Evolutionary conservation across 1,140 invertebrate genomes (phyloP).

Genomic region (Nymphalis io): DNA sequence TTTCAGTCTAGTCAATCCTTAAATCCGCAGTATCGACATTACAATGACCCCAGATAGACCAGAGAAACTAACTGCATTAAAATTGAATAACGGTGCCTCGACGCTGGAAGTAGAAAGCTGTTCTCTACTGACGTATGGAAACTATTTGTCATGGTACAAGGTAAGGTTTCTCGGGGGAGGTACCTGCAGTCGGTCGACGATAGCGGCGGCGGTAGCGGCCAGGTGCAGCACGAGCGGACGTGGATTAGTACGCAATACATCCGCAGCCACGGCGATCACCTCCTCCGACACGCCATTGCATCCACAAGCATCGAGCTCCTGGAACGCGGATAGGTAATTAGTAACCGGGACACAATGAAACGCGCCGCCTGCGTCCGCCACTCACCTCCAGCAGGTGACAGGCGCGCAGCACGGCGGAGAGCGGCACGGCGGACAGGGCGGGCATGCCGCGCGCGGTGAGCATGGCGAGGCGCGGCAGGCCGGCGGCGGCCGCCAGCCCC

Average conservation of each 20-base stretch:
- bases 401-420: constrained; percentile 38
- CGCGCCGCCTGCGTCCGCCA: not conserved
- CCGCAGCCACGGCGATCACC: constrained; percentile 45
- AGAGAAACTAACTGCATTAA: too few species aligned
- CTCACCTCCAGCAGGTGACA: constrained; percentile 48
- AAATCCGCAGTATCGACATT: too few species aligned
- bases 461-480: constrained; percentile 37
- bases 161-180: too few species aligned
- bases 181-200: too few species aligned
- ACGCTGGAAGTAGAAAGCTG: too few species aligned
- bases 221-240: constrained; percentile 50
- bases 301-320: constrained; percentile 67
- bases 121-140: too few species aligned
- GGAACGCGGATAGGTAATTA: not conserved
- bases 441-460: constrained; percentile 52
- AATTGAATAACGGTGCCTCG: too few species aligned
- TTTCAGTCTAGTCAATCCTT: too few species aligned
- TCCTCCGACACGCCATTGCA: constrained; percentile 61
- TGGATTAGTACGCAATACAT: constrained; percentile 44
- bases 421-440: constrained; percentile 45
- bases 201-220: constrained; percentile 45
- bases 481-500: constrained; percentile 41
- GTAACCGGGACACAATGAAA: too few species aligned
- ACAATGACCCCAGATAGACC: too few species aligned
- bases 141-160: too few species aligned